These are phyloP conservation scores for Prietella phreatophila DNA, from an alignment of 2,113 vertebrate genomes.

Conservation along the genomic window DNA sequence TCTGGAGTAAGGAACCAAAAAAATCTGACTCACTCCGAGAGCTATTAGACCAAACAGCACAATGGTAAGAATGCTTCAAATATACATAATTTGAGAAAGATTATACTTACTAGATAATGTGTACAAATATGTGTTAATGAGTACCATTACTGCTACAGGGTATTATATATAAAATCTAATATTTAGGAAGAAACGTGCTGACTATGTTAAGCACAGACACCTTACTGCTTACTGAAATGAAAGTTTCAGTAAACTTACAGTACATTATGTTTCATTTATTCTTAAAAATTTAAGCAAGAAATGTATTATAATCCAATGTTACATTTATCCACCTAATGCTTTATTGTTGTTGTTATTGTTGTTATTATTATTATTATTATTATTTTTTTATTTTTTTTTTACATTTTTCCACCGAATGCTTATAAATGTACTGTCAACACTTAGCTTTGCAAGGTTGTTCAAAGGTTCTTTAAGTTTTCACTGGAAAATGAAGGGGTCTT, in stretches of 20 bases:
- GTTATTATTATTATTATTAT: too few relatives aligned
- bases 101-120: background rate
- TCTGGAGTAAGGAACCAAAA: background rate
- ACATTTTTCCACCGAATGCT: background rate
- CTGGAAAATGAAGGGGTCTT: background rate
- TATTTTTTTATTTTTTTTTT: background rate
- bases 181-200: background rate
- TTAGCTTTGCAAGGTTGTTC: background rate
- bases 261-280: background rate
- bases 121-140: background rate
- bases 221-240: background rate
- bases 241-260: too few relatives aligned
- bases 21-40: background rate
- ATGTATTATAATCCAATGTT: background rate
- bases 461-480: background rate
- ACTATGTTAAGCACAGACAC: background rate
- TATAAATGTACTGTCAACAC: background rate
- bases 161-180: background rate
- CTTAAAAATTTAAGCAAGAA: background rate
- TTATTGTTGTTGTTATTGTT: background rate
- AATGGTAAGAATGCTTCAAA: conserved; percentile 5
- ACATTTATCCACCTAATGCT: background rate
- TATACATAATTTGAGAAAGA: background rate
- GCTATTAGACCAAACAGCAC: background rate
- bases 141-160: background rate